Evolutionary conservation across 1,140 invertebrate species (phyloP).

Genomic region (Drosophila nebulosa): DNA sequence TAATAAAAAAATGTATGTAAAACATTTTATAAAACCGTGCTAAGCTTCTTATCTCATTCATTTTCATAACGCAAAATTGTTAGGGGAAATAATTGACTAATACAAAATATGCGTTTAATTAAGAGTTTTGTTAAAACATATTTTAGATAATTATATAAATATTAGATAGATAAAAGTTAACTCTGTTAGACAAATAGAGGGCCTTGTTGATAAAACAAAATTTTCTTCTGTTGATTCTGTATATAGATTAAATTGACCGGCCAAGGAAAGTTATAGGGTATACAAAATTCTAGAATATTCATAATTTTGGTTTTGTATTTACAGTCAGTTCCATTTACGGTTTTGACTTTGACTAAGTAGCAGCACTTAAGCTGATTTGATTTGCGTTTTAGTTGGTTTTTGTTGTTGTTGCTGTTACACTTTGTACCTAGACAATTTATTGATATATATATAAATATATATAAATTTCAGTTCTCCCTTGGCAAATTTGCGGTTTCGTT

Average conservation of each 20-base stretch:
- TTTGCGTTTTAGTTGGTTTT: constrained; percentile 22
- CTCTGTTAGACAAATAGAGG: too few species aligned
- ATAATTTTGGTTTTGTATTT: not conserved
- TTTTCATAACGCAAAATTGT: too few species aligned
- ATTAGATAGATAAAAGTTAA: too few species aligned
- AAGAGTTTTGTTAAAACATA: too few species aligned
- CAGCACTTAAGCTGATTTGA: constrained; percentile 52
- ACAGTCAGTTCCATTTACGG: not conserved
- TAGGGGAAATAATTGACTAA: too few species aligned
- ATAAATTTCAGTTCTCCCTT: not conserved
- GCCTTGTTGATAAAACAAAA: too few species aligned
- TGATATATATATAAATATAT: not conserved
- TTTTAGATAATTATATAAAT: too few species aligned
- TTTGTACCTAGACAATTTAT: not conserved
- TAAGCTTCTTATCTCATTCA: too few species aligned
- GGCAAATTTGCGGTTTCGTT: constrained; percentile 61
- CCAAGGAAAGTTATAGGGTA: not conserved
- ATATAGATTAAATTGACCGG: not conserved
- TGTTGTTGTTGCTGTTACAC: constrained; percentile 15
- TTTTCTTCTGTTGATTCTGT: too few species aligned
- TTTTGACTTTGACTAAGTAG: constrained; percentile 34
- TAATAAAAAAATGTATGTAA: too few species aligned
- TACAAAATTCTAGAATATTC: not conserved
- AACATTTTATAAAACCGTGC: too few species aligned
- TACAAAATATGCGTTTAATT: too few species aligned